Evolutionary conservation across 1,140 invertebrate genomes (phyloP).

Genomic region (Drosophila equinoxialis): DNA sequence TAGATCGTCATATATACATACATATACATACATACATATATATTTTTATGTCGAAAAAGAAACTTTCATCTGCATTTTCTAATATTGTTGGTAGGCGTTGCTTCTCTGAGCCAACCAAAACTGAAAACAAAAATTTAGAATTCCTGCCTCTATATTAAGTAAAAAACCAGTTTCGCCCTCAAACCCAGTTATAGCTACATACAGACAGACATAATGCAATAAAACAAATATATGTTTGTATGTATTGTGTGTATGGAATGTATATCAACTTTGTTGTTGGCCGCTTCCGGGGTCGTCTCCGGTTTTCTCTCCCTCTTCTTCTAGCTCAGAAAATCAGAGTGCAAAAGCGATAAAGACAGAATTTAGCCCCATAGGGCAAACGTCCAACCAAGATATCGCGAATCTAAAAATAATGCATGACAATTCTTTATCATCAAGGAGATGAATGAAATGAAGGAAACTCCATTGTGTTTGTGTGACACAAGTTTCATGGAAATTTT

Average conservation of each 20-base stretch:
- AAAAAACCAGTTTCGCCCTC: conserved; percentile 49
- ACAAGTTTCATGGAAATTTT: neutral
- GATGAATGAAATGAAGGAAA: neutral
- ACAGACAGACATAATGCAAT: no score
- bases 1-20: neutral
- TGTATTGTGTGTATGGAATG: neutral
- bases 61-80: conserved; percentile 8
- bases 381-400: no score
- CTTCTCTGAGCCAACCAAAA: neutral
- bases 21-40: neutral
- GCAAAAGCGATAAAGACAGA: no score
- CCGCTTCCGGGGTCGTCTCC: no score
- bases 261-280: no score
- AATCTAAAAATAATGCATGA: no score
- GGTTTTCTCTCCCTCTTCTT: no score
- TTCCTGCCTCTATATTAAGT: conserved; percentile 32
- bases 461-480: neutral
- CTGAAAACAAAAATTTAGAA: conserved; percentile 40
- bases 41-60: neutral
- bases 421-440: no score
- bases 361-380: no score
- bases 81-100: neutral
- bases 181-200: conserved; percentile 13
- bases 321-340: no score
- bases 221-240: neutral